Conservation (phyloP, 2,888 invertebrate genomes). For the Polylopha cassiicola region DNA sequence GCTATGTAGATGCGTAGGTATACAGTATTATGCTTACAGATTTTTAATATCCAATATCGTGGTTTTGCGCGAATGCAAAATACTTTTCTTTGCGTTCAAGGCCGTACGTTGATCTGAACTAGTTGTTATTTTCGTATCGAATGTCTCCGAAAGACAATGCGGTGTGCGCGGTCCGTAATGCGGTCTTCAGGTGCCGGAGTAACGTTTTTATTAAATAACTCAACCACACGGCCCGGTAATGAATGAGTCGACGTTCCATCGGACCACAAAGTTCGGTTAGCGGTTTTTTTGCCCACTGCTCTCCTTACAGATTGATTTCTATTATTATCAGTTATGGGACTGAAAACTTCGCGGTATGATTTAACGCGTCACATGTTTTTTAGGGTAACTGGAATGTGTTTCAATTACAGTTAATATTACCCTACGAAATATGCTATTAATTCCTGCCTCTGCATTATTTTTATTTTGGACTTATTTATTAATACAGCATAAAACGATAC, state of each 20-base stretch:
- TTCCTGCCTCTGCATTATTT: too few relatives aligned
- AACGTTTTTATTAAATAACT: slow-evolving; percentile 63
- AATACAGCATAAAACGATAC: too few relatives aligned
- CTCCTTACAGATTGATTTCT: slow-evolving; percentile 65
- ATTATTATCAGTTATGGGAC: slow-evolving; percentile 54
- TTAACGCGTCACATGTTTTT: slow-evolving; percentile 10
- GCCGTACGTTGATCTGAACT: slow-evolving; percentile 17
- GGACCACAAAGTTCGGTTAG: slow-evolving; percentile 58
- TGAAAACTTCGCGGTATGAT: slow-evolving; percentile 48
- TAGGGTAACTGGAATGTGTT: background rate
- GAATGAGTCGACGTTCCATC: slow-evolving; percentile 52
- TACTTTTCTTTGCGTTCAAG: too few relatives aligned
- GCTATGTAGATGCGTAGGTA: too few relatives aligned
- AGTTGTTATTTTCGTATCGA: slow-evolving; percentile 14
- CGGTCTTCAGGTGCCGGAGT: slow-evolving; percentile 42
- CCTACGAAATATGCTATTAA: too few relatives aligned
- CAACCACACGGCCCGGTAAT: slow-evolving; percentile 58
- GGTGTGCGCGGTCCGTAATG: slow-evolving; percentile 36
- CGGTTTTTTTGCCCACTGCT: slow-evolving; percentile 61
- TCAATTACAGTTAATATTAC: slow-evolving; percentile 2
- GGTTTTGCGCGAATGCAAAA: too few relatives aligned
- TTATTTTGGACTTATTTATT: too few relatives aligned
- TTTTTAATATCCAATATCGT: too few relatives aligned
- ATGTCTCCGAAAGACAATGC: slow-evolving; percentile 33
- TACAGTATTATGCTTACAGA: too few relatives aligned